Evolutionary conservation across 2,113 vertebrate genomes (phyloP).

Genomic region (Ammodytes marinus): DNA sequence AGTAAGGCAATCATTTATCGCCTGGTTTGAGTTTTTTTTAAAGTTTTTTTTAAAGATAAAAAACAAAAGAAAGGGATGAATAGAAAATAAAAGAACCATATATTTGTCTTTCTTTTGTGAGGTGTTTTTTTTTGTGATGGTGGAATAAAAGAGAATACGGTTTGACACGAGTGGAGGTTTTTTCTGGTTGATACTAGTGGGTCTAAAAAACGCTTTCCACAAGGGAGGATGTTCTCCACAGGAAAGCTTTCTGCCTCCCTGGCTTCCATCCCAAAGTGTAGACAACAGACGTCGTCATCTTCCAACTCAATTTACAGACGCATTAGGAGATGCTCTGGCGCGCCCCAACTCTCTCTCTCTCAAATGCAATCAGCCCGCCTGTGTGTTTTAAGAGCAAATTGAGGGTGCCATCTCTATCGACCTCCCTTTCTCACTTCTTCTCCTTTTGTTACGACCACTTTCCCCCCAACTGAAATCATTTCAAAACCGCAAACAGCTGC

Average conservation of each 20-base stretch:
- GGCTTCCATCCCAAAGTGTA: conserved; percentile 70
- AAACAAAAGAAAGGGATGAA: background rate
- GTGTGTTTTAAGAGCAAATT: conserved; percentile 76
- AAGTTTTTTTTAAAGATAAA: background rate
- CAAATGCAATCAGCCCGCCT: conserved; percentile 79
- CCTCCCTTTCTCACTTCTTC: conserved; percentile 54
- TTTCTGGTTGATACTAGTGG: conserved; percentile 57
- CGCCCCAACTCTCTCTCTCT: conserved; percentile 63
- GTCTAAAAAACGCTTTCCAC: conserved; percentile 18
- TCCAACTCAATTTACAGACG: conserved; percentile 82
- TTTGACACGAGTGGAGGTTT: conserved; percentile 61
- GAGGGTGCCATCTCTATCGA: conserved; percentile 70
- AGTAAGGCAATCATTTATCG: conserved; percentile 18
- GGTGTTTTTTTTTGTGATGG: background rate
- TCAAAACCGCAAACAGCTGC: conserved; percentile 13
- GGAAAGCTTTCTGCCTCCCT: conserved; percentile 63
- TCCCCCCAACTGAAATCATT: conserved; percentile 16
- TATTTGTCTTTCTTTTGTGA: too few relatives aligned
- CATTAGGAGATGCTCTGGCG: conserved; percentile 81
- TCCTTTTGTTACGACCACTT: background rate
- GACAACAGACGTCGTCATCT: conserved; percentile 80
- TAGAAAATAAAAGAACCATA: background rate
- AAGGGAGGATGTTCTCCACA: conserved; percentile 52
- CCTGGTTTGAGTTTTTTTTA: conserved; percentile 6
- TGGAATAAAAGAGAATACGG: conserved; percentile 9